These are phyloP conservation scores for Agapetus fuscipes DNA, from an alignment of 2,888 invertebrate genomes.

Conservation along the genomic window DNA sequence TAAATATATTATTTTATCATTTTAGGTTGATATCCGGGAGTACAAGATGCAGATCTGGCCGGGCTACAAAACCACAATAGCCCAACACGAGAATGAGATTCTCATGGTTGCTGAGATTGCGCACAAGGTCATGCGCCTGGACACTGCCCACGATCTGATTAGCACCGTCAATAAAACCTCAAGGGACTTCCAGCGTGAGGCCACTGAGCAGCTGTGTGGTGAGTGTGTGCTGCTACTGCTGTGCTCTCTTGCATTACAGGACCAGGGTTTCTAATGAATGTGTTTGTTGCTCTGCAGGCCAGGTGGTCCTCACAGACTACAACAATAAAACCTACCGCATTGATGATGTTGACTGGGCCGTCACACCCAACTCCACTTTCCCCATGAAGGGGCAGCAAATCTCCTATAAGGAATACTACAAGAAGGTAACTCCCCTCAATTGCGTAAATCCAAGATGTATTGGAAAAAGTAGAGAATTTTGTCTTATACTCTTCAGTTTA, in stretches of 20 bases:
- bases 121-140: slow-evolving; percentile 74
- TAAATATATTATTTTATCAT: slow-evolving; percentile 23
- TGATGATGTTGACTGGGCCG: slow-evolving; percentile 60
- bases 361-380: slow-evolving; percentile 52
- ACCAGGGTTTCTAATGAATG: no score
- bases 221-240: no score
- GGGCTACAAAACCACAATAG: slow-evolving; percentile 75
- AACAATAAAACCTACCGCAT: slow-evolving; percentile 67
- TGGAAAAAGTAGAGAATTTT: no score
- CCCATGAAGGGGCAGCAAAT: slow-evolving; percentile 45
- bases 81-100: slow-evolving; percentile 68
- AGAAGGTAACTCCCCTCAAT: no score
- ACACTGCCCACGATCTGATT: slow-evolving; percentile 63
- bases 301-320: slow-evolving; percentile 64
- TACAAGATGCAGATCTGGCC: slow-evolving; percentile 69
- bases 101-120: slow-evolving; percentile 71
- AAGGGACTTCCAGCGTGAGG: no score
- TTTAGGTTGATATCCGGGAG: slow-evolving; percentile 51
- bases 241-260: no score
- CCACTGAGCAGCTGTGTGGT: no score
- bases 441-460: no score
- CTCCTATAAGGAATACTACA: slow-evolving; percentile 56
- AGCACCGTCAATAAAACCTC: no score
- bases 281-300: no score
- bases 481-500: no score